Evolutionary conservation across 2,888 invertebrate species (phyloP), one percentile per base, ranked within the genome.

Genomic region (Lasioglossum malachurum): DNA sequence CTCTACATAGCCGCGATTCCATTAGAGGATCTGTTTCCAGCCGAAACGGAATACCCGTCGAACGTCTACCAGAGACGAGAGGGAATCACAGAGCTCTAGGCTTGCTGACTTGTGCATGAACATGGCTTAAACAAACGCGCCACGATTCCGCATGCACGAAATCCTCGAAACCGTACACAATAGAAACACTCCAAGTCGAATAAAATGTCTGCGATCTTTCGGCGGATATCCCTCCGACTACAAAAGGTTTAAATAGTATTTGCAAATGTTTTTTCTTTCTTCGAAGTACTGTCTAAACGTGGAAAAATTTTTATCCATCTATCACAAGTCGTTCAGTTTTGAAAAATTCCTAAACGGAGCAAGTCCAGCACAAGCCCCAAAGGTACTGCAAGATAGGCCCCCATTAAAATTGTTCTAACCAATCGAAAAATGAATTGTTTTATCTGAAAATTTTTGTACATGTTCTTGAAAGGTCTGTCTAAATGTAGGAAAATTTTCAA

Each of bases 21-120:
- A 69, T 71, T 71, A 78, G 41, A 41, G 44, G 19, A 53, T 78
- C 46, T 5, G 78, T 78, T 78, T 38, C n/a, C 71, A 41, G 12
- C 53, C 69, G 19, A 27, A 49, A 71, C 5, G 41, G 53, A 78
- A 71, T 53, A 71, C 35, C 53, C 0, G 44, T 69, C 77, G 49
- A 67, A 69, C 38, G 35, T 38, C 41, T 71, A 41, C 12, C 12
- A 5, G 19, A 49, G 31, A 57, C 57, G 57, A 57, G 31, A 64
- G 53, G 23, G n/a, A 53, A 49, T 38, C 49, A n/a, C 10, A 23
- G n/a, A 71, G 14, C 27, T 53, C 78, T 67, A 10, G 35, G 35
- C 8, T 67, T 19, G 67, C 7, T 14, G 46, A 31, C 19, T 5
- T 23, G 12, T 23, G 49, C 57, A 57, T n/a, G n/a, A 57, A 23